A percentile compares a stretch with the other conserved stretches of the same genome.
These are phyloP conservation scores for Cryptotermes secundus DNA, from an alignment of 1,140 invertebrate species.

Conservation along the genomic window DNA sequence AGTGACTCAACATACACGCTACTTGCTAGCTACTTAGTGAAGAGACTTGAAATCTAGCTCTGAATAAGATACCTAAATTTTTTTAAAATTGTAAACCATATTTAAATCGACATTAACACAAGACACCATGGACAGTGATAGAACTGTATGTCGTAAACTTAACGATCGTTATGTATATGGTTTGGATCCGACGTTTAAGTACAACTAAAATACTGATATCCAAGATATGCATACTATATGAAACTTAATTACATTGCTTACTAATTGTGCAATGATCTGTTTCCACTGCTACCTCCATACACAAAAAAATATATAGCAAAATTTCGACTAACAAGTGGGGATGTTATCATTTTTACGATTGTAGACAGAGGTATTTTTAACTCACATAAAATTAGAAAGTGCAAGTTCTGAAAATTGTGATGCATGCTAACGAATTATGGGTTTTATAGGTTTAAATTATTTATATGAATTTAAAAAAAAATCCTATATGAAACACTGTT, in stretches of 20 bases:
- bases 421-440: no score
- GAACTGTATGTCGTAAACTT: not conserved
- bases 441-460: no score
- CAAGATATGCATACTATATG: slow-evolving; percentile 3
- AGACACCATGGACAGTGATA: not conserved
- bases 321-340: no score
- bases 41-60: not conserved
- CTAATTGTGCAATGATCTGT: not conserved
- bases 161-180: not conserved
- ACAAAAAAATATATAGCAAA: no score
- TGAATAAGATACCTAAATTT: not conserved
- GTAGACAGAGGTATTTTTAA: no score
- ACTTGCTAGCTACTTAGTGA: no score
- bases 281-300: not conserved
- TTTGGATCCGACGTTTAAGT: not conserved
- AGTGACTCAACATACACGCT: no score
- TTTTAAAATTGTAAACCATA: not conserved
- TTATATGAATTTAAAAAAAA: no score
- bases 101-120: not conserved
- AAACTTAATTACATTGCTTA: slow-evolving; percentile 1
- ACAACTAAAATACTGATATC: slow-evolving; percentile 11
- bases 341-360: no score
- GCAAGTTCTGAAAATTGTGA: no score
- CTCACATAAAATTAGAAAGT: no score
- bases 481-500: no score